phyloP scores from a whole-genome alignment of 2,888 invertebrate species.

The Oasisia sp. region DNA sequence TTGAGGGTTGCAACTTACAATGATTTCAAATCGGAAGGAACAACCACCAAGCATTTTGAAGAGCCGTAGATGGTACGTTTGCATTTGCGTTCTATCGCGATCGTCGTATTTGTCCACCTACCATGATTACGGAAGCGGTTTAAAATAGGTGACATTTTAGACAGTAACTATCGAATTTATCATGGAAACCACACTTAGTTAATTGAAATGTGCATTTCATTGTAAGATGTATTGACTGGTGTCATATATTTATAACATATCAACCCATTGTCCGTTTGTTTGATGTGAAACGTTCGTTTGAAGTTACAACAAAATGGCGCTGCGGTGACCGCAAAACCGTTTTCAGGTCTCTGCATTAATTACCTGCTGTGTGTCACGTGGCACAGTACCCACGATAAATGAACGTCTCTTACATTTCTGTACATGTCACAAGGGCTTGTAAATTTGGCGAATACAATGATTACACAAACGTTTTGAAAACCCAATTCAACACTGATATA shows the following conservation, averaged over 20 bases:
- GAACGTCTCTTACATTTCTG: background rate
- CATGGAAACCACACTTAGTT: background rate
- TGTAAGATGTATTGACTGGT: background rate
- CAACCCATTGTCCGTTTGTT: background rate
- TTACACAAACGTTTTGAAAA: background rate
- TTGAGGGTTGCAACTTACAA: background rate
- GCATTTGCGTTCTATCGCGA: conserved; percentile 10
- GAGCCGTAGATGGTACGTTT: conserved; percentile 9
- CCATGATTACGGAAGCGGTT: background rate
- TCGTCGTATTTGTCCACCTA: background rate
- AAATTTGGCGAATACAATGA: background rate
- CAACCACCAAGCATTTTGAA: background rate
- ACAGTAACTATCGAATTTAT: background rate
- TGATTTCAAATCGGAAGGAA: background rate
- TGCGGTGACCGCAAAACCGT: background rate
- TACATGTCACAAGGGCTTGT: background rate
- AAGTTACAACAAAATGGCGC: conserved; percentile 12
- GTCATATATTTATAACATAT: background rate
- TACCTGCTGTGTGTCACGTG: background rate
- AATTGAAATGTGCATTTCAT: background rate
- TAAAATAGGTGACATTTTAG: background rate
- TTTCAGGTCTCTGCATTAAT: background rate
- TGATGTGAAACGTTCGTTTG: background rate
- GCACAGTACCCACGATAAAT: background rate
- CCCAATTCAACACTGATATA: background rate